Evolutionary conservation across 2,888 invertebrate genomes (phyloP).

Genomic region (Tinea semifulvella): DNA sequence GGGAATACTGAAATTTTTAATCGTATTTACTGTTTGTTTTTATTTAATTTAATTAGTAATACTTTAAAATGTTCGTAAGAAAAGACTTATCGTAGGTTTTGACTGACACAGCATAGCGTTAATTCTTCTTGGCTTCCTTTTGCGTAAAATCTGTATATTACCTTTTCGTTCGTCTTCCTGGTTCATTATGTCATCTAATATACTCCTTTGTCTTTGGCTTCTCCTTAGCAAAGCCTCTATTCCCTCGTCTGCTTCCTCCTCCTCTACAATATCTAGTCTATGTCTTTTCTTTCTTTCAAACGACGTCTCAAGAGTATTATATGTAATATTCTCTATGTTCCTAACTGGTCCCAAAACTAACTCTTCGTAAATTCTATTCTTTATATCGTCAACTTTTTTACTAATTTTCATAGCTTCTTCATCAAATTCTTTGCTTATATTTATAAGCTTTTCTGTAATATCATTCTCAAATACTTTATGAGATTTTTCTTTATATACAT

Average conservation of each 20-base stretch:
- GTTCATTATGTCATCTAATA: conserved; percentile 73
- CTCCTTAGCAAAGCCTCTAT: conserved; percentile 71
- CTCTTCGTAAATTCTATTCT: conserved; percentile 54
- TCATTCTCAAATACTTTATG: conserved; percentile 56
- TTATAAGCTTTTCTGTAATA: conserved; percentile 54
- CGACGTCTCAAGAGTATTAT: conserved; percentile 45
- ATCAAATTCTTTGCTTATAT: conserved; percentile 56
- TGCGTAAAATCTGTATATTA: too few species aligned
- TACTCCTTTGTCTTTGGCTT: conserved; percentile 74
- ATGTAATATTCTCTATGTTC: conserved; percentile 45
- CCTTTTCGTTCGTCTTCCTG: conserved; percentile 65
- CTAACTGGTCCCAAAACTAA: conserved; percentile 44
- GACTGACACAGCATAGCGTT: conserved; percentile 50
- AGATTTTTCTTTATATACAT: conserved; percentile 47
- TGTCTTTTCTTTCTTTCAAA: conserved; percentile 44
- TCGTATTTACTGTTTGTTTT: too few species aligned
- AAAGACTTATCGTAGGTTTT: too few species aligned
- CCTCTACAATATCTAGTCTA: conserved; percentile 44
- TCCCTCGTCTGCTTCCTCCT: conserved; percentile 67
- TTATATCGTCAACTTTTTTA: conserved; percentile 43
- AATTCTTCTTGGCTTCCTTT: conserved; percentile 35
- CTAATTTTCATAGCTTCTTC: conserved; percentile 41
- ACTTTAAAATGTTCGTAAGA: too few species aligned
- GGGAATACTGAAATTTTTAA: too few species aligned
- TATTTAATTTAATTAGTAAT: too few species aligned